phyloP scores from a whole-genome alignment of 1,140 invertebrate genomes.

The Octopus bimaculoides region DNA sequence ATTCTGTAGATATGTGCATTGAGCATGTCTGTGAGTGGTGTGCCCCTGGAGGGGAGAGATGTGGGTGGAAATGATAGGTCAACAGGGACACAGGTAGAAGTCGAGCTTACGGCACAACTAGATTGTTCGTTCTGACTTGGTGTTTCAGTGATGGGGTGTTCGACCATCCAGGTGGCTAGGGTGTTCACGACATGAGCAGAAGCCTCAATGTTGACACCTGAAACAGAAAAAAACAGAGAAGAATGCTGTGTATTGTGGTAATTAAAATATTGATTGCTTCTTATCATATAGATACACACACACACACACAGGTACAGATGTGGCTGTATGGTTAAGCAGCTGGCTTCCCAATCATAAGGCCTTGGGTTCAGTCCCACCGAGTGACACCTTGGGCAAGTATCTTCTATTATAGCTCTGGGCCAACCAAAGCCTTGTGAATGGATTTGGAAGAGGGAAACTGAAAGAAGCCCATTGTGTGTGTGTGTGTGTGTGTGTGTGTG shows the following conservation, averaged over 20 bases:
- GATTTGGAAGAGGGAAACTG: no score
- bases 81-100: slow-evolving; percentile 1
- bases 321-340: no score
- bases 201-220: slow-evolving; percentile 62
- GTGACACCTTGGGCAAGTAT: no score
- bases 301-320: no score
- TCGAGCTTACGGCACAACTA: background rate
- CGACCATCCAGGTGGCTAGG: slow-evolving; percentile 70
- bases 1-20: slow-evolving; percentile 2
- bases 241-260: background rate
- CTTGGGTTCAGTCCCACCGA: no score
- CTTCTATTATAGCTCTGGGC: no score
- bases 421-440: no score
- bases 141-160: slow-evolving; percentile 58
- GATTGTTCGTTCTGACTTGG: background rate
- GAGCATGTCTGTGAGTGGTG: background rate
- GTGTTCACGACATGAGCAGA: slow-evolving; percentile 63
- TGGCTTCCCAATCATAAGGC: no score
- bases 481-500: no score
- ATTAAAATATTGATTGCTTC: no score
- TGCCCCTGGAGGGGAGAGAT: background rate
- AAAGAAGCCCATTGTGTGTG: no score
- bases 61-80: background rate
- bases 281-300: no score
- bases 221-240: slow-evolving; percentile 11